Conservation (phyloP, 2,888 invertebrate genomes). For the Andrena camellia region DNA sequence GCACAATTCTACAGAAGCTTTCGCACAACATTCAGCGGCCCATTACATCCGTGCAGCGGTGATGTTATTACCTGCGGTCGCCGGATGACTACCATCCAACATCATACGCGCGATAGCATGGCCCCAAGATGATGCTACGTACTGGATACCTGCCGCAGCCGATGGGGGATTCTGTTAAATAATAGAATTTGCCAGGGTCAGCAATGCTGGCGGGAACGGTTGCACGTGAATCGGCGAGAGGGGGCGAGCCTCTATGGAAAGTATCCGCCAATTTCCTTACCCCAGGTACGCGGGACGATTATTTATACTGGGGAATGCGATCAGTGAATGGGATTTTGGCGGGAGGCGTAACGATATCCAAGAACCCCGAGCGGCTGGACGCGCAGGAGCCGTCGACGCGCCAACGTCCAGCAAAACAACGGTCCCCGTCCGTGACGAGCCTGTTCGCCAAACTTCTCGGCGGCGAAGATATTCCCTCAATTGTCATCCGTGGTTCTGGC, state of each 20-base stretch:
- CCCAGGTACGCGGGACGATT: slow-evolving; percentile 70
- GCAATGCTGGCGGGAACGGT: slow-evolving; percentile 12
- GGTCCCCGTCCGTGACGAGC: slow-evolving; percentile 28
- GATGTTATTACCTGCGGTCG: slow-evolving; percentile 64
- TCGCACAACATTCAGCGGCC: background rate
- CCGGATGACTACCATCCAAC: slow-evolving; percentile 67
- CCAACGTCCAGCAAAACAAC: slow-evolving; percentile 32
- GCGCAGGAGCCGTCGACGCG: slow-evolving; percentile 31
- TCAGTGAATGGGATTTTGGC: slow-evolving; percentile 71
- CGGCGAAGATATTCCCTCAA: slow-evolving; percentile 77
- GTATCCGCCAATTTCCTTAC: slow-evolving; percentile 72
- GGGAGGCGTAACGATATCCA: slow-evolving; percentile 61
- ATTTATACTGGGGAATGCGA: slow-evolving; percentile 74
- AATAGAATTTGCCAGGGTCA: slow-evolving; percentile 50
- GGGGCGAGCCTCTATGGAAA: slow-evolving; percentile 35
- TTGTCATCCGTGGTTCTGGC: slow-evolving; percentile 84
- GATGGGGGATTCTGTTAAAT: slow-evolving; percentile 51
- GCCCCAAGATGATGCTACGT: slow-evolving; percentile 51
- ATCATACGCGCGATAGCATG: slow-evolving; percentile 69
- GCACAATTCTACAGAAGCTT: background rate
- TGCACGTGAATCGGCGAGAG: slow-evolving; percentile 12
- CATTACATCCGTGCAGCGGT: background rate
- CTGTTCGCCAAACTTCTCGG: slow-evolving; percentile 59
- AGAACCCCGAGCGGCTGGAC: slow-evolving; percentile 32
- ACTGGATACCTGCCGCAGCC: slow-evolving; percentile 46